Percentiles rank a stretch among this genome's conserved stretches.
Conservation (phyloP, 2,797 vertebrate species). For the Streptopelia turtur region DNA sequence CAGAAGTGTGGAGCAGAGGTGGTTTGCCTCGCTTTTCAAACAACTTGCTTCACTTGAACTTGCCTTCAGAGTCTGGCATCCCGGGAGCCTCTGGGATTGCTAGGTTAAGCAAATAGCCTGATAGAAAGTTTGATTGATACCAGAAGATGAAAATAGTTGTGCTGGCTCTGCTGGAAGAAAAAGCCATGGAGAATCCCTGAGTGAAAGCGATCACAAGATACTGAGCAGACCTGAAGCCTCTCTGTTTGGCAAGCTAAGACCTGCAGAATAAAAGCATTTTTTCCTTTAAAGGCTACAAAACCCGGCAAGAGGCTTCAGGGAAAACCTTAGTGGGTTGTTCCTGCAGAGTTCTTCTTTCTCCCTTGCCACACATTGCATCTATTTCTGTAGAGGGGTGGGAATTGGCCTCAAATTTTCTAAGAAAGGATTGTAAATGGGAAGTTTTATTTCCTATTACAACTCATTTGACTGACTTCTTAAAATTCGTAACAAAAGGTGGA, state of each 20-base stretch:
- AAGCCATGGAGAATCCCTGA: background rate
- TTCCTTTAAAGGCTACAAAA: background rate
- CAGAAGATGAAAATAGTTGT: background rate
- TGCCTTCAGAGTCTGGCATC: background rate
- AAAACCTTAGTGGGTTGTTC: background rate
- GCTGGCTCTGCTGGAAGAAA: background rate
- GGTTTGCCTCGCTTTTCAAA: background rate
- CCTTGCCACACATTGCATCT: background rate
- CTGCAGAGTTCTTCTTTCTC: background rate
- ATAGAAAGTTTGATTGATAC: background rate
- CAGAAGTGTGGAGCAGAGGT: background rate
- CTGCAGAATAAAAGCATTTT: background rate
- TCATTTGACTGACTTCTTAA: background rate
- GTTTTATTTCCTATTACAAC: background rate
- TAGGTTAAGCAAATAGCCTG: background rate
- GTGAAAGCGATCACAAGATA: background rate
- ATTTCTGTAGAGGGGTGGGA: background rate
- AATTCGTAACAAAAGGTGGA: background rate
- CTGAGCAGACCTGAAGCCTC: accelerated
- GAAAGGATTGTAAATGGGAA: background rate
- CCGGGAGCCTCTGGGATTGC: background rate
- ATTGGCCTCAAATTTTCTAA: background rate
- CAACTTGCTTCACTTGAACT: background rate
- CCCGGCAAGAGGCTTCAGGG: background rate
- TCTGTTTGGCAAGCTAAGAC: background rate